Evolutionary conservation across 2,113 vertebrate species (phyloP), one percentile per base, ranked within the genome.

Genomic region (Ahaetulla prasina): DNA sequence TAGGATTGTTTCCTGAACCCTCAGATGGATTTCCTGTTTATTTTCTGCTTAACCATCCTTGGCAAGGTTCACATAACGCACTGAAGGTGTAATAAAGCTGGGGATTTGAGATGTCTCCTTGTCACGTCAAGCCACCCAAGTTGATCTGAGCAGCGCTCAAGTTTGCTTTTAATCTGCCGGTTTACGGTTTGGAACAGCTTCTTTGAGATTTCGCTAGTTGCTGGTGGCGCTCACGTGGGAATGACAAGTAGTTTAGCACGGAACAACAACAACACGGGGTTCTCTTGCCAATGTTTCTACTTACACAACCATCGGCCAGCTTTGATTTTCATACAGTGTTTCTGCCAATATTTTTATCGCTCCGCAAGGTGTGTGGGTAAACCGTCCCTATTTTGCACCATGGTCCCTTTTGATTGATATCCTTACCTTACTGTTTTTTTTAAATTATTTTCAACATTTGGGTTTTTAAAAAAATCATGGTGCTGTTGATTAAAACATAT

Each of bases 351-450:
- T 53, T 23, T 23, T 85, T 92, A 91, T 92, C 84, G 93, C 92
- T 92, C 90, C n/a, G 3, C 0, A 14, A 20, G 49, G 7, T 87
- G 45, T 91, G 84, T 54, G 85, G 91, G 68, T 45, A 30, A 8
- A 52, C 94, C 86, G 86, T 91, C 95, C 80, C 43, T 85, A 45
- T 89, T 94, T 95, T 68, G 93, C 94, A 35, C 87, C 88, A 45
- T 0, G 0, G 85, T 94, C 25, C 6, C 10, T 54, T 91, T 96
- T 94, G 94, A 96, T 95, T 94, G 94, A 43, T 93, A 92, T 92
- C 80, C 43, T 90, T 74, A 54, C n/a, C 30, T 39, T 63, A 11
- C 27, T 12, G 3, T 11, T 30, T 63, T 30, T 63, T 30, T 0
- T 9, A 12, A 22, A 55, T 23, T 55, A 50, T n/a, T 16, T 55